Conservation (phyloP, 2,888 invertebrate genomes). For the Heliconius sara region DNA sequence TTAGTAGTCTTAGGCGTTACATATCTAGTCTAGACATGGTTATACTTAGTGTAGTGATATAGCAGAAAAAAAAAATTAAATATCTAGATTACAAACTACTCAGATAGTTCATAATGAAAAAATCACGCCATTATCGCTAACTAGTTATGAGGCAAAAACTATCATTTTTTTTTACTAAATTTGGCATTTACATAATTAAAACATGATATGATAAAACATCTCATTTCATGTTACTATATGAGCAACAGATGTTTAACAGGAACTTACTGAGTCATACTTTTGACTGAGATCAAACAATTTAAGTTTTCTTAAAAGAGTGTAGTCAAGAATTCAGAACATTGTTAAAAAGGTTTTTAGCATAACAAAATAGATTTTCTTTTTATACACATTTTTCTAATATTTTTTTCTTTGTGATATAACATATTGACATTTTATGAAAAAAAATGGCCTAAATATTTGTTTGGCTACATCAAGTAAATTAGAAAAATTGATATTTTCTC, state of each 20-base stretch:
- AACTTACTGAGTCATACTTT: background rate
- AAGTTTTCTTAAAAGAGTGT: background rate
- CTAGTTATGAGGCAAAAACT: too few species aligned
- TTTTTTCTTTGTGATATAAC: background rate
- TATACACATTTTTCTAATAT: background rate
- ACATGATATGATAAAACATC: background rate
- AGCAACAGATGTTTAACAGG: background rate
- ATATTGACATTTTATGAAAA: too few species aligned
- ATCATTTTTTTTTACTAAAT: too few species aligned
- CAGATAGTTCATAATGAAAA: too few species aligned
- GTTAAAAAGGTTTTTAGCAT: background rate
- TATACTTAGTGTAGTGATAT: too few species aligned
- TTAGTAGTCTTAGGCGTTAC: too few species aligned
- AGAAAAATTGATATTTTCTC: too few species aligned
- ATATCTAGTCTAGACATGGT: background rate
- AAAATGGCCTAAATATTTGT: too few species aligned
- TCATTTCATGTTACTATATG: background rate
- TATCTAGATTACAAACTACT: too few species aligned
- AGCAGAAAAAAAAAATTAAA: too few species aligned
- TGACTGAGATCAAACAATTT: background rate
- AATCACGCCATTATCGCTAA: too few species aligned
- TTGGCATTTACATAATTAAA: background rate
- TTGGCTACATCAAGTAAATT: too few species aligned
- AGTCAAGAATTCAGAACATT: background rate
- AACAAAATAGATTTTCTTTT: background rate